Evolutionary conservation across 2,888 invertebrate genomes (phyloP).

Genomic region (Sialis lutaria): DNA sequence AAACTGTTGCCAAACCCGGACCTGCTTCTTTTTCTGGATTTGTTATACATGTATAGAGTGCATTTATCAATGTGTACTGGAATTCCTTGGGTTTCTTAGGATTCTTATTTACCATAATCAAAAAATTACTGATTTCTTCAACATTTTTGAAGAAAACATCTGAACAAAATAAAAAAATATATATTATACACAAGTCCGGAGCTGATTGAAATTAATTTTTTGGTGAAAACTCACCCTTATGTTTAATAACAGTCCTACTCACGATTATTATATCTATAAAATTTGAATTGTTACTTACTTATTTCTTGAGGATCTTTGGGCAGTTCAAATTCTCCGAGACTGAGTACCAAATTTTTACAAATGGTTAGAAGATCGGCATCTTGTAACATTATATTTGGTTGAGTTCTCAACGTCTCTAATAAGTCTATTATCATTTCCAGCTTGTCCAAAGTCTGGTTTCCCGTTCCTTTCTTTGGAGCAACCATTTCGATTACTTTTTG

Average conservation of each 20-base stretch:
- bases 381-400: slow-evolving; percentile 25
- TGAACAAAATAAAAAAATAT: slow-evolving; percentile 1
- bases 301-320: slow-evolving; percentile 16
- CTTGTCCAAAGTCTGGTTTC: slow-evolving; percentile 24
- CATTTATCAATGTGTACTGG: slow-evolving; percentile 34
- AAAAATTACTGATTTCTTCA: slow-evolving; percentile 15
- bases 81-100: slow-evolving; percentile 26
- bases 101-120: slow-evolving; percentile 20
- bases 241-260: no score
- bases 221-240: no score
- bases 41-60: slow-evolving; percentile 40
- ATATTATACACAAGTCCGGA: background rate
- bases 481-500: slow-evolving; percentile 35
- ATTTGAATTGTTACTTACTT: background rate
- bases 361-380: slow-evolving; percentile 27
- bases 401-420: slow-evolving; percentile 24
- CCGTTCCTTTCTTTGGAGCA: slow-evolving; percentile 22
- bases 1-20: slow-evolving; percentile 39
- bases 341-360: slow-evolving; percentile 32
- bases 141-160: slow-evolving; percentile 16
- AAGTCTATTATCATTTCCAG: slow-evolving; percentile 31
- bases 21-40: slow-evolving; percentile 37
- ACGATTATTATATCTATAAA: background rate
- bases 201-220: background rate
- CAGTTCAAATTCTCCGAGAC: slow-evolving; percentile 26